A percentile compares a stretch with the other conserved stretches of the same genome.
Conservation (phyloP, 2,888 invertebrate genomes). For the Mythimna ferrago region DNA sequence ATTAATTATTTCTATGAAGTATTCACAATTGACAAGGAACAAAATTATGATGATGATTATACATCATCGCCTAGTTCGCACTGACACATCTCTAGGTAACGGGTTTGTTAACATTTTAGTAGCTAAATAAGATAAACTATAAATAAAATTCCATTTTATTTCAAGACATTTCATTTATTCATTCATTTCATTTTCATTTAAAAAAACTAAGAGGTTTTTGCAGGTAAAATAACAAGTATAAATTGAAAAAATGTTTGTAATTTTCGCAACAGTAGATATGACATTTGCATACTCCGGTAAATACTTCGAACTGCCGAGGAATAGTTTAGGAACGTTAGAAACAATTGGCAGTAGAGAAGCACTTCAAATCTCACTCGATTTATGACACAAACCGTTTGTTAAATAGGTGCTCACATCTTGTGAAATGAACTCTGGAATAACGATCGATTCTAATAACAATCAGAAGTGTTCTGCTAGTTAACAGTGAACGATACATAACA, state of each 20-base stretch:
- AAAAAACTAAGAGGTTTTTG: neutral
- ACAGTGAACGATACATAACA: slow-evolving; percentile 19
- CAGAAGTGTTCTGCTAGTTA: slow-evolving; percentile 1
- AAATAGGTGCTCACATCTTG: too few species aligned
- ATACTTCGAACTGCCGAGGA: neutral
- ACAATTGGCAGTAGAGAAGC: slow-evolving; percentile 6
- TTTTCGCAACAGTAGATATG: neutral
- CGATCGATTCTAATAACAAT: slow-evolving; percentile 3
- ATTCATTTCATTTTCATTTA: too few species aligned
- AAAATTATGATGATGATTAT: slow-evolving; percentile 1
- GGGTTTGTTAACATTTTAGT: too few species aligned
- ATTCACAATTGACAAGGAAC: slow-evolving; percentile 33
- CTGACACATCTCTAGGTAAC: neutral
- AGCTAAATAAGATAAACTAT: neutral
- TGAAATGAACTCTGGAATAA: neutral
- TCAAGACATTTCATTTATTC: too few species aligned
- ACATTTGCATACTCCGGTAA: neutral
- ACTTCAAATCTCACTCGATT: neutral
- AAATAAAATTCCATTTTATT: too few species aligned
- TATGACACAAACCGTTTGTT: neutral
- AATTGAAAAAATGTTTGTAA: neutral
- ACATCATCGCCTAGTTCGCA: too few species aligned
- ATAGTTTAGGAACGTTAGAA: slow-evolving; percentile 3
- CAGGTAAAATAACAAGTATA: neutral
- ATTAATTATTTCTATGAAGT: slow-evolving; percentile 41